phyloP scores from a whole-genome alignment of 2,888 invertebrate species.

The Scaptomyza caliginosa region DNA sequence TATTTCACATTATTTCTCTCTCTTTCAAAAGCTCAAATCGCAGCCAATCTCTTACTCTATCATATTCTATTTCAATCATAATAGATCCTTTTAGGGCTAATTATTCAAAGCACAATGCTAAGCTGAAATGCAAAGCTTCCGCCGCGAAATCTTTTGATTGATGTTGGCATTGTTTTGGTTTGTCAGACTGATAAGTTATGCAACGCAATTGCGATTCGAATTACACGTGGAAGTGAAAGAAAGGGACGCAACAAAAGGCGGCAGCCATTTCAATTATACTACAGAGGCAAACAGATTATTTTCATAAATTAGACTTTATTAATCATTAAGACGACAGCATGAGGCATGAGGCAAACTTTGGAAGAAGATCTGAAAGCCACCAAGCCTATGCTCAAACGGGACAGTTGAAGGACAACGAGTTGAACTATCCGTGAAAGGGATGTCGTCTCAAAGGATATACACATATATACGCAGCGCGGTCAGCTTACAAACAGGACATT shows the following conservation, averaged over 20 bases:
- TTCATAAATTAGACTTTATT: conserved; percentile 82
- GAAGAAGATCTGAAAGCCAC: conserved; percentile 13
- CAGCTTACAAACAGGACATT: conserved; percentile 74
- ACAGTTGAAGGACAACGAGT: conserved; percentile 78
- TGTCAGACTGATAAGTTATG: conserved; percentile 69
- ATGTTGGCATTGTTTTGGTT: conserved; percentile 79
- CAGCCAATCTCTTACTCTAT: background rate
- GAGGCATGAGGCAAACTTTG: conserved; percentile 23
- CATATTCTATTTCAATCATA: conserved; percentile 21
- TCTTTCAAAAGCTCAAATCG: background rate
- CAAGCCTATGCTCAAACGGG: conserved; percentile 40
- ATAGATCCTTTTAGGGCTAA: conserved; percentile 60
- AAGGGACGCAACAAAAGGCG: conserved; percentile 31
- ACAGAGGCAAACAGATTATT: conserved; percentile 76
- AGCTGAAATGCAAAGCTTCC: conserved; percentile 55
- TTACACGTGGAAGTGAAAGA: conserved; percentile 64
- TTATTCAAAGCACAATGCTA: conserved; percentile 56
- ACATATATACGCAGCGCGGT: conserved; percentile 48
- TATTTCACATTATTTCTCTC: background rate
- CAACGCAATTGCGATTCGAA: conserved; percentile 63
- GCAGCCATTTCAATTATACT: conserved; percentile 45
- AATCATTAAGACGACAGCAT: conserved; percentile 80
- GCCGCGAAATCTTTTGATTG: conserved; percentile 75
- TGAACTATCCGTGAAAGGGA: conserved; percentile 43
- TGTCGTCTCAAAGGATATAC: conserved; percentile 56